Evolutionary conservation across 2,888 invertebrate genomes (phyloP).

Genomic region (Dynastes tityus): DNA sequence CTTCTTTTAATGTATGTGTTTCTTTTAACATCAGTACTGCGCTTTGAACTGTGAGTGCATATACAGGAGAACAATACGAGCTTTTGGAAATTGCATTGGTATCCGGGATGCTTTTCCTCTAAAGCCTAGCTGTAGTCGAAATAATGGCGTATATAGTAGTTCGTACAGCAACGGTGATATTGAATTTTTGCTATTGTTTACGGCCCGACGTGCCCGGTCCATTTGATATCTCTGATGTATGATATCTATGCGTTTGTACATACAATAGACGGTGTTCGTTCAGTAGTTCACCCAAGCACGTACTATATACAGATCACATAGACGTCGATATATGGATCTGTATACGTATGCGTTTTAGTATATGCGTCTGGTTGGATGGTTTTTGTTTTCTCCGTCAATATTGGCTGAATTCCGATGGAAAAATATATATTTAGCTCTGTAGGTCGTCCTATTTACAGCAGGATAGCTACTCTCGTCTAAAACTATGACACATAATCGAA

Average conservation of each 20-base stretch:
- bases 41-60: too few relatives aligned
- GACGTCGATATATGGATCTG: background rate
- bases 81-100: conserved; percentile 1
- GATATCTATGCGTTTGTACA: background rate
- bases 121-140: background rate
- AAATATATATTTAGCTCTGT: background rate
- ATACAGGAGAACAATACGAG: background rate
- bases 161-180: conserved; percentile 2
- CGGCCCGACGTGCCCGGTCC: background rate
- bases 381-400: background rate
- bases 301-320: background rate
- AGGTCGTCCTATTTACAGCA: too few relatives aligned
- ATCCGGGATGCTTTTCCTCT: background rate
- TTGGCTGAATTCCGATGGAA: background rate
- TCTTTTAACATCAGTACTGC: too few relatives aligned
- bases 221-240: conserved; percentile 13
- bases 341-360: background rate
- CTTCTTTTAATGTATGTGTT: too few relatives aligned
- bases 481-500: too few relatives aligned
- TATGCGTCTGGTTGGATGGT: background rate
- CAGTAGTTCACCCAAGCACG: background rate
- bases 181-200: conserved; percentile 21
- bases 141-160: background rate
- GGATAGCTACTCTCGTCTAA: too few relatives aligned
- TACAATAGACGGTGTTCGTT: conserved; percentile 5